Conservation (phyloP, 2,797 vertebrate genomes). For the Streptopelia turtur region DNA sequence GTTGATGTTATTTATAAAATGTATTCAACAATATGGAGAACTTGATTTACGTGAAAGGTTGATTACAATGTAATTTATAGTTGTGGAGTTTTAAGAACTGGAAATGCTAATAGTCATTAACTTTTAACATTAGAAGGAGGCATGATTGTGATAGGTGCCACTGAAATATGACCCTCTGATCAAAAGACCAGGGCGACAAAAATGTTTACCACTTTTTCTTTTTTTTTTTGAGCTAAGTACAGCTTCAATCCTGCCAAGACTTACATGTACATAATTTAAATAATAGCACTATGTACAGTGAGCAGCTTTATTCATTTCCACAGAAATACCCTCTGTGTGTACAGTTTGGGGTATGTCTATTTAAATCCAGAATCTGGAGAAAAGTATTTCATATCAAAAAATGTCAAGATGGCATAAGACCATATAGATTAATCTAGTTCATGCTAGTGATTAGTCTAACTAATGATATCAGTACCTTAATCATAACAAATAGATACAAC, state of each 20-base stretch:
- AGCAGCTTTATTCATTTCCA: not conserved
- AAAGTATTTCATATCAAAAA: not conserved
- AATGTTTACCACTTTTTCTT: not conserved
- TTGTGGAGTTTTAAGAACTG: conserved; percentile 34
- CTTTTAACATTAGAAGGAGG: conserved; percentile 1
- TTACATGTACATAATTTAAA: not conserved
- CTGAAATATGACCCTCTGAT: conserved; percentile 2
- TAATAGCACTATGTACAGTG: not conserved
- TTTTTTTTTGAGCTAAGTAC: not conserved
- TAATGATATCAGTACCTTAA: not conserved
- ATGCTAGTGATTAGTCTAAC: not conserved
- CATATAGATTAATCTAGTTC: not conserved
- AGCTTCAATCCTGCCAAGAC: not conserved
- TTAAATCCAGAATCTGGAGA: not conserved
- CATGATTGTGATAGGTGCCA: not conserved
- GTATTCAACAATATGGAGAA: not conserved
- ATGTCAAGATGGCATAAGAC: not conserved
- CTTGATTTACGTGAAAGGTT: conserved; percentile 53
- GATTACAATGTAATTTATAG: conserved; percentile 56
- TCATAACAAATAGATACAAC: not conserved
- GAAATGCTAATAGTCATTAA: conserved; percentile 15
- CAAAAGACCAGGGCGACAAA: not conserved
- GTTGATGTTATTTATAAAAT: conserved; percentile 25
- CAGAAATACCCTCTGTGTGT: not conserved
- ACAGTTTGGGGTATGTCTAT: not conserved